phyloP scores from a whole-genome alignment of 2,797 vertebrate species.

The Aulostomus chinensis region DNA sequence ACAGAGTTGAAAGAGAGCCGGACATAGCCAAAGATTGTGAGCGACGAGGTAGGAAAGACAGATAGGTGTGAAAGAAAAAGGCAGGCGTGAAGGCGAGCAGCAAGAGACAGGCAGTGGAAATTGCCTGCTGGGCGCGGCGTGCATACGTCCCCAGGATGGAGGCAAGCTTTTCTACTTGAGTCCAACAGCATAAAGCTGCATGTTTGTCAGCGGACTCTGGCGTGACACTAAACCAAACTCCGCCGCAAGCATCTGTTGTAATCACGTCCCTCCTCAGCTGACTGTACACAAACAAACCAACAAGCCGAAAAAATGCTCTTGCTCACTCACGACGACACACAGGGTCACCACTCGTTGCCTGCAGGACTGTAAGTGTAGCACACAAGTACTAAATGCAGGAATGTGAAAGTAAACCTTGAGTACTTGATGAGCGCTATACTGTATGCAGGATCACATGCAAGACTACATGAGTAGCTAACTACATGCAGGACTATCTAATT shows the following conservation, averaged over 20 bases:
- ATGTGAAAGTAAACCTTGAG: too few relatives aligned
- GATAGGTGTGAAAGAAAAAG: slow-evolving; percentile 47
- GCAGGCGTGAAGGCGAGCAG: slow-evolving; percentile 26
- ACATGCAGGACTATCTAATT: too few relatives aligned
- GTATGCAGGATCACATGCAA: too few relatives aligned
- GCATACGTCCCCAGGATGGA: slow-evolving; percentile 42
- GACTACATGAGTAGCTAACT: too few relatives aligned
- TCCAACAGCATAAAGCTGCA: slow-evolving; percentile 67
- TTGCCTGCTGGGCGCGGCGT: slow-evolving; percentile 50
- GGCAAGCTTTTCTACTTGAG: slow-evolving; percentile 58
- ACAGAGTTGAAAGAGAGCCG: slow-evolving; percentile 45
- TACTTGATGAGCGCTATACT: too few relatives aligned
- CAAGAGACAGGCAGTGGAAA: slow-evolving; percentile 44
- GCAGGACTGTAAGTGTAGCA: too few relatives aligned
- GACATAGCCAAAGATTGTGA: slow-evolving; percentile 41
- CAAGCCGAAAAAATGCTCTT: neutral
- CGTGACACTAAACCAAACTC: slow-evolving; percentile 56
- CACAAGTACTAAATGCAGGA: too few relatives aligned
- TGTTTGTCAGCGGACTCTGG: slow-evolving; percentile 60
- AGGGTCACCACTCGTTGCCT: too few relatives aligned
- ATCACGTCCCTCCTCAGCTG: slow-evolving; percentile 45
- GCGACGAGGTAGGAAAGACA: slow-evolving; percentile 44
- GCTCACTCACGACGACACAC: too few relatives aligned
- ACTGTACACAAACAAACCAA: slow-evolving; percentile 31
- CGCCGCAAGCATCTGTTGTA: slow-evolving; percentile 60